phyloP scores from a whole-genome alignment of 1,140 invertebrate genomes.

The Drosophila bipectinata region DNA sequence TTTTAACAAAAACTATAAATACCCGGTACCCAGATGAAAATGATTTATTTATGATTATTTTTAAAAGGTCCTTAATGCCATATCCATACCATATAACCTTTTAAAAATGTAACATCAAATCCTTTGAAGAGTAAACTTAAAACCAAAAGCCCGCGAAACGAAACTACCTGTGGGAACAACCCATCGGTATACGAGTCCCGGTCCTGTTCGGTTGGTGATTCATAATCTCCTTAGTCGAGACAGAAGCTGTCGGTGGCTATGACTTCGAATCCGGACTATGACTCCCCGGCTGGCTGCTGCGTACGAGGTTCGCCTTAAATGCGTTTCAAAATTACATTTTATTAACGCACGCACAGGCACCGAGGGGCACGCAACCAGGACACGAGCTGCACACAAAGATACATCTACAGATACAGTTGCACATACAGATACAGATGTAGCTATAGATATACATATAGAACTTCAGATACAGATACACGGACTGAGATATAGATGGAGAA shows the following conservation, averaged over 20 bases:
- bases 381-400: conserved; percentile 10
- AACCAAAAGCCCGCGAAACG: neutral
- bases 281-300: conserved; percentile 39
- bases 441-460: conserved; percentile 1
- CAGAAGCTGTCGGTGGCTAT: conserved; percentile 30
- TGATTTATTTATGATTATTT: no score
- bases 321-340: conserved; percentile 77
- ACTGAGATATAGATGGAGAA: conserved; percentile 1
- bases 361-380: conserved; percentile 5
- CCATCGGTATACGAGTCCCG: neutral
- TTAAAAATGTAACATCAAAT: no score
- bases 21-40: neutral
- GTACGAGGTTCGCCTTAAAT: conserved; percentile 67
- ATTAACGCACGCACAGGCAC: conserved; percentile 64
- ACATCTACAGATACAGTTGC: neutral
- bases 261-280: conserved; percentile 24
- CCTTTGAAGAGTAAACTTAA: neutral
- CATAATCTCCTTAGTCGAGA: conserved; percentile 35
- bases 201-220: conserved; percentile 12
- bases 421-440: neutral
- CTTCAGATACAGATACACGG: conserved; percentile 18
- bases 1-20: neutral
- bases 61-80: no score
- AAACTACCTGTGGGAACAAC: conserved; percentile 20
- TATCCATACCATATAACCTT: no score